Evolutionary conservation across 1,140 invertebrate genomes (phyloP).

Genomic region (Bombus superbus): DNA sequence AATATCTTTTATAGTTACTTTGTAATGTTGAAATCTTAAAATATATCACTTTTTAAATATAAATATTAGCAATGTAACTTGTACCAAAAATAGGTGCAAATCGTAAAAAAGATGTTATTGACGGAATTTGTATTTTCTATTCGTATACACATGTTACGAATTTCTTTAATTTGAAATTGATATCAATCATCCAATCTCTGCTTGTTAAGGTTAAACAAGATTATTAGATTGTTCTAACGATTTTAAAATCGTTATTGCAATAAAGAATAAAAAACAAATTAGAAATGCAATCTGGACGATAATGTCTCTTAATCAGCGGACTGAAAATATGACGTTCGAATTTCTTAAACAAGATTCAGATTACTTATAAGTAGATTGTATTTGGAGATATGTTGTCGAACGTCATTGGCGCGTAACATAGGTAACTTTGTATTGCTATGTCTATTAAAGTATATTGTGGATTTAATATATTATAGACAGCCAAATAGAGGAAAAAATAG

Average conservation of each 20-base stretch:
- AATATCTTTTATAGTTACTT: too few species aligned
- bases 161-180: not conserved
- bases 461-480: not conserved
- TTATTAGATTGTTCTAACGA: not conserved
- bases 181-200: constrained; percentile 28
- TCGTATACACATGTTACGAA: not conserved
- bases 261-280: not conserved
- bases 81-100: not conserved
- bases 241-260: not conserved
- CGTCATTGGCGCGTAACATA: not conserved
- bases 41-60: not conserved
- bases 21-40: not conserved
- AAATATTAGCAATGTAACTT: not conserved
- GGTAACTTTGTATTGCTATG: not conserved
- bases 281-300: not conserved
- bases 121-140: not conserved
- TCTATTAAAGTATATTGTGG: not conserved
- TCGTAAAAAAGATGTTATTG: not conserved
- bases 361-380: constrained; percentile 3
- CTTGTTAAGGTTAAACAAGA: constrained; percentile 3
- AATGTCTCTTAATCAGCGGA: not conserved
- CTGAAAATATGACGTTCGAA: constrained; percentile 2
- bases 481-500: not conserved
- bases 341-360: constrained; percentile 18
- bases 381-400: not conserved